These are phyloP conservation scores for Bufo gargarizans DNA, from an alignment of 2,113 vertebrate genomes.

Conservation along the genomic window DNA sequence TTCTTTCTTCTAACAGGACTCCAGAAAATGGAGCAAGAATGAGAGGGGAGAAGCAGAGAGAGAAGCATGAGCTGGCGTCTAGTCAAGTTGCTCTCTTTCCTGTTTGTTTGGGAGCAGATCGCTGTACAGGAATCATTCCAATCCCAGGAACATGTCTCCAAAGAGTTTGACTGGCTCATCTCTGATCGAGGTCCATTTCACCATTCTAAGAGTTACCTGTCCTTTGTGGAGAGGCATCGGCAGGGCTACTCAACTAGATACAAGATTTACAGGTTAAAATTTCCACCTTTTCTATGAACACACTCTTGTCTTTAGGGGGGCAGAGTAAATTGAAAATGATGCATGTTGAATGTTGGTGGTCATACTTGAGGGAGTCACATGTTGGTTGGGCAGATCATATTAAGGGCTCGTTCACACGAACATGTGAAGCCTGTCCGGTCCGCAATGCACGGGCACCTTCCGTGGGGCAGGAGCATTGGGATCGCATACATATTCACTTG, in stretches of 20 bases:
- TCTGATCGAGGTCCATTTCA: constrained; percentile 99
- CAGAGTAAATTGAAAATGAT: not conserved
- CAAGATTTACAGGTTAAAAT: constrained; percentile 97
- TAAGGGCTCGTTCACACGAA: no score
- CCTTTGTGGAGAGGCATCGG: constrained; percentile 99
- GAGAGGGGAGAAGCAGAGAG: constrained; percentile 98
- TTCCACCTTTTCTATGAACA: not conserved
- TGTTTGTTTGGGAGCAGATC: constrained; percentile 99
- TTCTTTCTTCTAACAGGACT: constrained; percentile 80
- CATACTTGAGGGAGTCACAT: not conserved
- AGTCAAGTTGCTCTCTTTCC: constrained; percentile 99
- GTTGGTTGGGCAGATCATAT: not conserved
- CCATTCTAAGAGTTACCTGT: constrained; percentile 98
- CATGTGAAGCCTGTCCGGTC: no score
- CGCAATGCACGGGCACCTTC: no score
- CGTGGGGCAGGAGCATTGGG: no score
- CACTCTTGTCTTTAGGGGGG: not conserved
- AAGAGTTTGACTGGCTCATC: constrained; percentile 99
- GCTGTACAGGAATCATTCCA: constrained; percentile 93
- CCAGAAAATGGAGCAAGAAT: constrained; percentile 99
- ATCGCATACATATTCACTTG: no score
- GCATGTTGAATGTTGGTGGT: not conserved
- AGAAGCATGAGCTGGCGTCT: constrained; percentile 99
- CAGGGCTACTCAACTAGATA: constrained; percentile 99
- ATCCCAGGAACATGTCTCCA: constrained; percentile 98